Conservation (phyloP, 2,113 vertebrate species). For the Protobothrops flavoviridis region DNA sequence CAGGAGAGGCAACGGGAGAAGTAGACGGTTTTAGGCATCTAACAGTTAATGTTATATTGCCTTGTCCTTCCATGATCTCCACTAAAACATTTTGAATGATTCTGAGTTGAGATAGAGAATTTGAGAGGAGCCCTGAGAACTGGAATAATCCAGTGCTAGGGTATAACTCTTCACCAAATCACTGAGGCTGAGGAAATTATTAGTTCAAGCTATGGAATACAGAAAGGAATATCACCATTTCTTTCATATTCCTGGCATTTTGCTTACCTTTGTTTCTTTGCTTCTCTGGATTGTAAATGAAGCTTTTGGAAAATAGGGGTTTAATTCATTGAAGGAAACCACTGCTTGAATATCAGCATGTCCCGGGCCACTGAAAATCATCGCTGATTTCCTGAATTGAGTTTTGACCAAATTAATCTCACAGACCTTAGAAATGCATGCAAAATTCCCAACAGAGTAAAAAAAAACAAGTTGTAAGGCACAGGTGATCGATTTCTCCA, state of each 20-base stretch:
- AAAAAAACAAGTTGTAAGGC: not conserved
- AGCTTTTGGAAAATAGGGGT: not conserved
- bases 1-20: not conserved
- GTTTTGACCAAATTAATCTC: not conserved
- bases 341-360: not conserved
- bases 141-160: not conserved
- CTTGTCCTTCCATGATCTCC: not conserved
- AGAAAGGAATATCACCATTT: not conserved
- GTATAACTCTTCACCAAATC: not conserved
- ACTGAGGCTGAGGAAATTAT: not conserved
- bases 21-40: not conserved
- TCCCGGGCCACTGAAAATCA: not conserved
- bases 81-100: not conserved
- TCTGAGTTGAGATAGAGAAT: not conserved
- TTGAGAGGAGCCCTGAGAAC: not conserved
- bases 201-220: not conserved
- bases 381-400: not conserved
- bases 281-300: not conserved
- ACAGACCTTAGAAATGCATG: not conserved
- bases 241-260: not conserved
- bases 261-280: not conserved
- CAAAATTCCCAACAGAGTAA: not conserved
- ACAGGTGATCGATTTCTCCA: not conserved
- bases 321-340: not conserved
- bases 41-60: not conserved